These are phyloP conservation scores for Girardinichthys multiradiatus DNA, from an alignment of 2,113 vertebrate genomes.

Conservation along the genomic window DNA sequence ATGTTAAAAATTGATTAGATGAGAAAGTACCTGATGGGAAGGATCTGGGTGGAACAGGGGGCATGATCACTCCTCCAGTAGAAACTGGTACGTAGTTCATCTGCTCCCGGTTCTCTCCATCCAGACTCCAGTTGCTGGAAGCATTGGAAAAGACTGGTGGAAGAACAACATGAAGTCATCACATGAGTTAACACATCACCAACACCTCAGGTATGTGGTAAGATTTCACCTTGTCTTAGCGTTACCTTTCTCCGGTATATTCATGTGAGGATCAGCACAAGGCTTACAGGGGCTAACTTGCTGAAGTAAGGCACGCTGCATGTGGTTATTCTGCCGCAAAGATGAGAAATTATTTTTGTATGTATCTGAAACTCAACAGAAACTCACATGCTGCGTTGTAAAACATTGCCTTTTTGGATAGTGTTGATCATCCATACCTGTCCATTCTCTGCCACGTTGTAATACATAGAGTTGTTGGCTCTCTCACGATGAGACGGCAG, in stretches of 20 bases:
- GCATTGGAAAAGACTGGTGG: conserved; percentile 85
- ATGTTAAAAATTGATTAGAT: background rate
- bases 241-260: conserved; percentile 93
- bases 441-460: conserved; percentile 89
- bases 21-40: conserved; percentile 85
- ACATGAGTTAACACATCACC: conserved; percentile 6
- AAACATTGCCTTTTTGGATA: background rate
- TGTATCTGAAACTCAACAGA: background rate
- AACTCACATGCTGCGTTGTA: background rate
- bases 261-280: conserved; percentile 91
- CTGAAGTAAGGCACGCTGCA: conserved; percentile 95
- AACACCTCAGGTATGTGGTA: background rate
- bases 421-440: conserved; percentile 81
- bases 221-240: background rate
- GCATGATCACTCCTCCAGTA: conserved; percentile 83
- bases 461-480: conserved; percentile 91
- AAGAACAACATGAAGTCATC: background rate
- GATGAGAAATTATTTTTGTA: conserved; percentile 7
- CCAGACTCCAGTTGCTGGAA: conserved; percentile 91
- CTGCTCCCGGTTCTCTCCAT: conserved; percentile 89
- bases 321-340: conserved; percentile 87
- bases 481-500: conserved; percentile 90
- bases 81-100: conserved; percentile 89
- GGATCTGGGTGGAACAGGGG: conserved; percentile 88
- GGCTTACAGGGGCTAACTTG: conserved; percentile 97